Conservation (phyloP, 2,888 invertebrate species). For the Sarcophaga variegata region DNA sequence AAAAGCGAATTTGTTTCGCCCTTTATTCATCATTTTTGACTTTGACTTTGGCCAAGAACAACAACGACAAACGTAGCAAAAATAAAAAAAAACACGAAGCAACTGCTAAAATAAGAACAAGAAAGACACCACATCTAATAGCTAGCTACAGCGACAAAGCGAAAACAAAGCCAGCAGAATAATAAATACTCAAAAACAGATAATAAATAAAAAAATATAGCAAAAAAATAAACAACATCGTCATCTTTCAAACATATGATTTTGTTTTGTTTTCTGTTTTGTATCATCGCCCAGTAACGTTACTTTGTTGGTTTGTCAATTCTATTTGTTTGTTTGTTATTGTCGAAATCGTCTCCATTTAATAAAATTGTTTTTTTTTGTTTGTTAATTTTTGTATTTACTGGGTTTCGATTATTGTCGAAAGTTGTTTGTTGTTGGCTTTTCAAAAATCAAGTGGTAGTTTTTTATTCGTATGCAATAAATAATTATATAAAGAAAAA, state of each 20-base stretch:
- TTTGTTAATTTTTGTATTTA: neutral
- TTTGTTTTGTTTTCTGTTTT: slow-evolving; percentile 72
- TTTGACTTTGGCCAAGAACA: slow-evolving; percentile 71
- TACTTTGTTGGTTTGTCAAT: slow-evolving; percentile 26
- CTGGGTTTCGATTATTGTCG: no score
- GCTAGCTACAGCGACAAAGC: slow-evolving; percentile 19
- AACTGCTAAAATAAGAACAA: slow-evolving; percentile 25
- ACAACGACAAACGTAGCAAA: slow-evolving; percentile 42
- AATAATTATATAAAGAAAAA: no score
- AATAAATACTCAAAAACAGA: slow-evolving; percentile 15
- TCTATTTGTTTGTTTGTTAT: slow-evolving; percentile 7
- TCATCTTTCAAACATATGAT: slow-evolving; percentile 75
- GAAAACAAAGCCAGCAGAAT: slow-evolving; percentile 30
- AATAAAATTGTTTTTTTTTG: neutral
- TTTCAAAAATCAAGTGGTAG: no score
- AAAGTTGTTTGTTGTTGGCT: no score
- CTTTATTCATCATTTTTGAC: slow-evolving; percentile 60
- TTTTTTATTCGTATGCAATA: no score
- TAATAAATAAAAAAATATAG: slow-evolving; percentile 21
- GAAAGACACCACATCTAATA: slow-evolving; percentile 36
- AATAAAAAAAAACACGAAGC: slow-evolving; percentile 29
- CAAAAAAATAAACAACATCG: slow-evolving; percentile 17
- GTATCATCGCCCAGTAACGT: neutral
- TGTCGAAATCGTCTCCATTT: neutral
- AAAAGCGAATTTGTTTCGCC: slow-evolving; percentile 15